phyloP scores from a whole-genome alignment of 2,797 vertebrate genomes.

The Tapirus indicus region DNA sequence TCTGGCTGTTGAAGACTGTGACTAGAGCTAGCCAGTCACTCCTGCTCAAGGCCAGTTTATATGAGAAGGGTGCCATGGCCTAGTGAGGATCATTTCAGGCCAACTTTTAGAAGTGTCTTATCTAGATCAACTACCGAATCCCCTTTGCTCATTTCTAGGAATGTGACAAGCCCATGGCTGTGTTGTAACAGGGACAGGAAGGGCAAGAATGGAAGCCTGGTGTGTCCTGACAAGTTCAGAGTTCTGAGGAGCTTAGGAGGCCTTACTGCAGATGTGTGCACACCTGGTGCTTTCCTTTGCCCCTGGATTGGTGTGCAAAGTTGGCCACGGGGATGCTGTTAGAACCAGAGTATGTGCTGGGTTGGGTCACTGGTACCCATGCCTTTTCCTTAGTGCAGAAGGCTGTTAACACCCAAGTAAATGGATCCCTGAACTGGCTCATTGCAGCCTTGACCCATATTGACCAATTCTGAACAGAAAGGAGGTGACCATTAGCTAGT shows the following conservation, averaged over 20 bases:
- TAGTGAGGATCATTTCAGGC: not conserved
- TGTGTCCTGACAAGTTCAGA: not conserved
- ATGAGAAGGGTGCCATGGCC: not conserved
- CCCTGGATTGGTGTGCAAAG: not conserved
- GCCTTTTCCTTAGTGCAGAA: not conserved
- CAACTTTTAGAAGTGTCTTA: not conserved
- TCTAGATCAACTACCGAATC: not conserved
- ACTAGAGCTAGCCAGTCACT: not conserved
- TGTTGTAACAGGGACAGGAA: not conserved
- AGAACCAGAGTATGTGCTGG: not conserved
- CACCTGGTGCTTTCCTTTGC: not conserved
- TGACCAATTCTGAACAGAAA: not conserved
- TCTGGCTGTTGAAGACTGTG: not conserved
- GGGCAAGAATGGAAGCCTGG: not conserved
- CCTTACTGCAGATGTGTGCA: not conserved
- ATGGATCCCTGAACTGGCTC: not conserved
- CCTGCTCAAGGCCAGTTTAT: not conserved
- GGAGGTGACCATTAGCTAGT: not conserved
- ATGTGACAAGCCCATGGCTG: not conserved
- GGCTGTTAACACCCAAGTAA: not conserved
- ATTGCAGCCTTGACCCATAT: not conserved
- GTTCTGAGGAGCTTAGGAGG: not conserved
- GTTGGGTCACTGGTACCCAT: not conserved
- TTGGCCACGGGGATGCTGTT: not conserved
- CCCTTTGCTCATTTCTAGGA: not conserved